Evolutionary conservation across 2,888 invertebrate species (phyloP).

Genomic region (Ceriagrion tenellum): DNA sequence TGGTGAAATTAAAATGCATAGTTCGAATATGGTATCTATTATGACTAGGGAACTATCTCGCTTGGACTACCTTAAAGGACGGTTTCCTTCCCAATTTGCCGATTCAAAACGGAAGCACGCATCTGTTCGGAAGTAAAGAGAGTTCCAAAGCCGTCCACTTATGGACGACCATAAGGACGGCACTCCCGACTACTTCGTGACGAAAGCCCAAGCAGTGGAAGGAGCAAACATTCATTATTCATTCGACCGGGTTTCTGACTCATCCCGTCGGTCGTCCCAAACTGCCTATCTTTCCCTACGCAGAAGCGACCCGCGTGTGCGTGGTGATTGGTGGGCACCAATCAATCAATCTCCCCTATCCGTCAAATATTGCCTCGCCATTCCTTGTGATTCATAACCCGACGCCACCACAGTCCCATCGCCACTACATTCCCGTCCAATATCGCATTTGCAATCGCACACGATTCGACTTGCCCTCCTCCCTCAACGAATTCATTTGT

Average conservation of each 20-base stretch:
- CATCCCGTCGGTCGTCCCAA: background rate
- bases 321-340: too few relatives aligned
- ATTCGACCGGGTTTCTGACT: background rate
- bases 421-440: background rate
- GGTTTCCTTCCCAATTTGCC: too few relatives aligned
- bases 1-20: too few relatives aligned
- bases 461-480: background rate
- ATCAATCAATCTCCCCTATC: background rate
- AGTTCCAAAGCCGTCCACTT: too few relatives aligned
- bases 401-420: background rate
- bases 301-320: too few relatives aligned
- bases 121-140: too few relatives aligned
- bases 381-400: background rate
- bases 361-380: background rate
- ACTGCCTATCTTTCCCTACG: background rate
- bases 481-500: background rate
- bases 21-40: too few relatives aligned
- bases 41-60: too few relatives aligned
- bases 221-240: background rate
- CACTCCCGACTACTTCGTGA: background rate
- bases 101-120: too few relatives aligned
- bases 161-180: too few relatives aligned
- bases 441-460: too few relatives aligned
- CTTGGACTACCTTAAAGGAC: too few relatives aligned
- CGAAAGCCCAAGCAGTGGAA: background rate